A percentile compares a stretch with the other conserved stretches of the same genome.
Conservation (phyloP, 2,797 vertebrate genomes). For the Schizopygopsis pylzovi region DNA sequence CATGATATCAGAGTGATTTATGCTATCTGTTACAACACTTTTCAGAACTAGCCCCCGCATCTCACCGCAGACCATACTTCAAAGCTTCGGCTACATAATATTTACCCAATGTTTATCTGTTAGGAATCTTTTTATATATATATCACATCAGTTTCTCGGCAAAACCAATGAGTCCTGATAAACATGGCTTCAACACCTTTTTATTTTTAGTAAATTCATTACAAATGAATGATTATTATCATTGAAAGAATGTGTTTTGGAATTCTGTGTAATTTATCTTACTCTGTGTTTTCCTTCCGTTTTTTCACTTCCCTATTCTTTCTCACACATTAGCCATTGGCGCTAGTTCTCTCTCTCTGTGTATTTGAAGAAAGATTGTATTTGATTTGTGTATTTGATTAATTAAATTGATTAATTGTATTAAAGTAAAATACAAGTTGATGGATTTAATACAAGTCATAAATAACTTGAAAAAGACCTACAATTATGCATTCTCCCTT, state of each 20-base stretch:
- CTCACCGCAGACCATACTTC: constrained; percentile 14
- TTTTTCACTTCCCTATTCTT: not conserved
- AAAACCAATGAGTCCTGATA: constrained; percentile 37
- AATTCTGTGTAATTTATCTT: constrained; percentile 44
- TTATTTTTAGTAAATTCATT: constrained; percentile 9
- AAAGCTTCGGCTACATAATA: not conserved
- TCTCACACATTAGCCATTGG: not conserved
- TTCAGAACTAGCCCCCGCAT: not conserved
- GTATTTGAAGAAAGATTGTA: not conserved
- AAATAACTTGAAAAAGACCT: too few species aligned
- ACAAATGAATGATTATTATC: constrained; percentile 24
- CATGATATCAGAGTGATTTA: constrained; percentile 9
- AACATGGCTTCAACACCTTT: constrained; percentile 34
- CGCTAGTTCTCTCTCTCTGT: not conserved
- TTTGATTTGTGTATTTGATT: not conserved
- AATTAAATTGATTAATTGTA: not conserved
- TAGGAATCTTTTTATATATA: not conserved
- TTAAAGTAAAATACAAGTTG: not conserved
- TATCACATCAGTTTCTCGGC: constrained; percentile 19
- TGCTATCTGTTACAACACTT: constrained; percentile 1
- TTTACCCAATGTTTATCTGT: not conserved
- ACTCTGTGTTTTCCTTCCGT: not conserved
- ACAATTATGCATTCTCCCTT: not conserved
- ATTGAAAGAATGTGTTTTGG: constrained; percentile 11
- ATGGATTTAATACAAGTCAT: not conserved